Base-by-base conservation (phyloP, 2,888 invertebrate species). In the Drosophila prolongata region DNA sequence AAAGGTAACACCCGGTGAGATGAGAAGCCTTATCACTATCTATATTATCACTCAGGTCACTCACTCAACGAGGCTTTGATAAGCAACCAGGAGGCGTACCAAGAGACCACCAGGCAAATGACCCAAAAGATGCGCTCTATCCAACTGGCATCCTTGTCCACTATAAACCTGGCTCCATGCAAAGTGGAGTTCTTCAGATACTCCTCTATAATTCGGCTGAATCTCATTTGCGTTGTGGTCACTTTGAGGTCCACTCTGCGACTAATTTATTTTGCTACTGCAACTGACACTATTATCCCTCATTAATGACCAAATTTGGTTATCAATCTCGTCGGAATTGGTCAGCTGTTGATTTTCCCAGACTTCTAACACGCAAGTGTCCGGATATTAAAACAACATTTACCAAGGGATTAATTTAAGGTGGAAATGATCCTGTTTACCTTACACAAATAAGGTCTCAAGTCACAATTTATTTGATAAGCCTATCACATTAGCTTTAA, bases 161-260 rank as follows among this genome's bases (percentile, higher is more conserved):
- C 95, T 65, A 96, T 94, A 82, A 94, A 96, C 79, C 94, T 94
- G 13, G 95, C 93, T 0, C 96, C 96, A 87, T 96, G 96, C 73
- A 96, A 93, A 0, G 95, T 94, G n/a, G 94, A 94, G 80, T 94
- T 94, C 52, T 92, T 90, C 69, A 95, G 93, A 90, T 95, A 95
- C 80, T 95, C 95, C 89, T 94, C 94, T 10, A 95, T 70, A 24
- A 92, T 86, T 9, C 70, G 62, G 16, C 71, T 75, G 10, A 91
- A 62, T 46, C 54, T 54, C 66, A 66, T 66, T 1, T 0, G 24
- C 19, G n/a, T 4, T 8, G 52, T 37, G 11, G 0, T 49, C 11
- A n/a, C 27, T 19, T 40, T 16, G 19, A 49, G 19, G 42, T 75
- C 24, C 14, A 27, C n/a, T n/a, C 13, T n/a, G 37, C 46, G 40